Percentiles rank a stretch among this genome's conserved stretches.
phyloP scores from a whole-genome alignment of 2,797 vertebrate species.

The Ptychadena robeensis region DNA sequence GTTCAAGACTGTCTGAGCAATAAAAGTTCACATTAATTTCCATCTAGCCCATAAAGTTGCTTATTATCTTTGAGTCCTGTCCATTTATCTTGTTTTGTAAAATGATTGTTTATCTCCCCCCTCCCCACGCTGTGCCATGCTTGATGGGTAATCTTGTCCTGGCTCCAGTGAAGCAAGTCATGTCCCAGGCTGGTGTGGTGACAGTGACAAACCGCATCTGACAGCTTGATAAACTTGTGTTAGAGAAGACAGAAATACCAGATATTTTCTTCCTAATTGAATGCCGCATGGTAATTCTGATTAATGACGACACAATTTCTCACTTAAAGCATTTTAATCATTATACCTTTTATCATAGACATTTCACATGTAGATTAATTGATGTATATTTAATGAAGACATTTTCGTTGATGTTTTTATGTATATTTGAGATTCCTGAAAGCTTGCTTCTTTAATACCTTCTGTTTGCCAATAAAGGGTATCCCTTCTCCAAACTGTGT shows the following conservation, averaged over 20 bases:
- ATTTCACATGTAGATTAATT: too few species aligned
- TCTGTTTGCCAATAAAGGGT: too few species aligned
- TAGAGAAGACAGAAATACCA: constrained; percentile 1
- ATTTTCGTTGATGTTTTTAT: too few species aligned
- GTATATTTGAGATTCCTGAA: too few species aligned
- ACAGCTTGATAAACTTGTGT: constrained; percentile 27
- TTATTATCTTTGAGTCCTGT: background rate
- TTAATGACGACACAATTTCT: constrained; percentile 27
- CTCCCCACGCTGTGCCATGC: background rate
- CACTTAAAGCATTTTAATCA: background rate
- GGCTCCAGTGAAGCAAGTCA: constrained; percentile 25
- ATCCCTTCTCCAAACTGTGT: too few species aligned
- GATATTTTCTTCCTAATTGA: constrained; percentile 25
- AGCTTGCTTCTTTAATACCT: too few species aligned
- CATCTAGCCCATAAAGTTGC: background rate
- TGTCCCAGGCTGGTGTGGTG: constrained; percentile 15
- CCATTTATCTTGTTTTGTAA: constrained; percentile 8
- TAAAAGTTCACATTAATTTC: background rate
- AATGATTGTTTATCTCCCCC: background rate
- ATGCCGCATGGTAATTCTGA: constrained; percentile 12
- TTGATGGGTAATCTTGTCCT: constrained; percentile 9
- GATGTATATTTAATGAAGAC: too few species aligned
- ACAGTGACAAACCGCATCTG: constrained; percentile 36
- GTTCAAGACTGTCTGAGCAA: background rate
- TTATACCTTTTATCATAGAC: too few species aligned